phyloP scores from a whole-genome alignment of 2,797 vertebrate genomes.

The Miichthys miiuy region DNA sequence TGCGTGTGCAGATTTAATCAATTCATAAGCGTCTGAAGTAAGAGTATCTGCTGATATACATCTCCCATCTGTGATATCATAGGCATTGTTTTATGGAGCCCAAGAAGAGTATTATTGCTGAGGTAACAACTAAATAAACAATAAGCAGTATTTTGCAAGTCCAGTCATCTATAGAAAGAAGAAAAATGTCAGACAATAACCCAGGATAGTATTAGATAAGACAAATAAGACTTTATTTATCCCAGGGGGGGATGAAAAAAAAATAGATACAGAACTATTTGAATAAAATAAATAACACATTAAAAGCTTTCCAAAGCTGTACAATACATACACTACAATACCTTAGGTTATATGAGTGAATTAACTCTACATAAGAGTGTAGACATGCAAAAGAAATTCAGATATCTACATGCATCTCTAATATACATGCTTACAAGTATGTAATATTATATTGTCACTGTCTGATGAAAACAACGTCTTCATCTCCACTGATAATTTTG shows the following conservation, averaged over 20 bases:
- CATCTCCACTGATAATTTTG: no score
- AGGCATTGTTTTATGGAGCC: slow-evolving; percentile 43
- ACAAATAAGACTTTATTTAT: background rate
- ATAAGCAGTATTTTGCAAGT: slow-evolving; percentile 1
- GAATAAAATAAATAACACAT: background rate
- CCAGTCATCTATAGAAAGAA: slow-evolving; percentile 15
- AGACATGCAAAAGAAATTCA: no score
- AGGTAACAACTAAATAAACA: slow-evolving; percentile 39
- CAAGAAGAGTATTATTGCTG: slow-evolving; percentile 20
- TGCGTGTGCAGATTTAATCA: slow-evolving; percentile 54
- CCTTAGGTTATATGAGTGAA: no score
- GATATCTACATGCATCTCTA: no score
- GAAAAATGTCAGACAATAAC: background rate
- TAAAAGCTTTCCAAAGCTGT: background rate
- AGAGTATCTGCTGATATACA: slow-evolving; percentile 43
- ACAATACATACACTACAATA: no score
- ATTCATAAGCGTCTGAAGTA: slow-evolving; percentile 55
- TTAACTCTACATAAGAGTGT: no score
- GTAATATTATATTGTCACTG: background rate
- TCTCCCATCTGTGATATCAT: slow-evolving; percentile 48
- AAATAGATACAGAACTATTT: background rate
- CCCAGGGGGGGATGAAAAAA: background rate
- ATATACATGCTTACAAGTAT: background rate
- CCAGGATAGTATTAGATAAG: background rate
- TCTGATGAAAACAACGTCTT: no score